Evolutionary conservation across 2,797 vertebrate genomes (phyloP), one percentile per base, ranked within the genome.

Genomic region (Scomberomorus guttatus): DNA sequence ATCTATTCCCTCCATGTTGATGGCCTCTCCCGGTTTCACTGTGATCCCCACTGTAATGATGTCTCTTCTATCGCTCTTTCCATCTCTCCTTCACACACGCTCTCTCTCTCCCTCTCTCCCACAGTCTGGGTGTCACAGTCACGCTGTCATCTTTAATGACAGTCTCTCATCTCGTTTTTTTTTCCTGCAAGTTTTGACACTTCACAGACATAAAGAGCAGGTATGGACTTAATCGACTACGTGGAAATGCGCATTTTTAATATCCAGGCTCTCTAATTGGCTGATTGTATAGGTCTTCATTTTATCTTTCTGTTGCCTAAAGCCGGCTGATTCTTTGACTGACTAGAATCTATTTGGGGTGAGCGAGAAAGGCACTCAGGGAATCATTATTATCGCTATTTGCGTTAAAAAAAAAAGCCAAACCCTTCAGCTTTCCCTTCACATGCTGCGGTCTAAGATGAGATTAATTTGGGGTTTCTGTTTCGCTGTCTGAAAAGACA

Each of bases 381-480:
- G 68, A 83, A 79, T 87, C 88, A 89, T 92, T 85, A 88, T 84
- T 73, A 51, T 39, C 37, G 1, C 58, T 62, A 87, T 92, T 88
- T 90, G 85, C 81, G 89, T 90, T 80, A 87, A 68, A 90, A 91
- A 81, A 87, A 68, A 90, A 91, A 81, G 80, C 58, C 27, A 55
- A 48, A 79, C 72, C 72, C 59, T n/a, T 80, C 58, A 82, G 70
- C 65, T 57, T 83, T 81, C 54, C 32, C 50, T 55, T 77, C 71
- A 39, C 81, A 86, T 52, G 27, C 59, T 20, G 72, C 13, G 13
- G 81, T 51, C 46, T 54, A 39, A 67, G 7, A 88, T 80, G 34
- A 63, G 64, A 89, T 83, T 75, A 55, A 88, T 90, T 81, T 71
- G 12, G 27, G 58, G 52, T 85, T 86, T 85, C 64, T 75, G 39